phyloP scores from a whole-genome alignment of 2,113 vertebrate species.

The Gymnogyps californianus region DNA sequence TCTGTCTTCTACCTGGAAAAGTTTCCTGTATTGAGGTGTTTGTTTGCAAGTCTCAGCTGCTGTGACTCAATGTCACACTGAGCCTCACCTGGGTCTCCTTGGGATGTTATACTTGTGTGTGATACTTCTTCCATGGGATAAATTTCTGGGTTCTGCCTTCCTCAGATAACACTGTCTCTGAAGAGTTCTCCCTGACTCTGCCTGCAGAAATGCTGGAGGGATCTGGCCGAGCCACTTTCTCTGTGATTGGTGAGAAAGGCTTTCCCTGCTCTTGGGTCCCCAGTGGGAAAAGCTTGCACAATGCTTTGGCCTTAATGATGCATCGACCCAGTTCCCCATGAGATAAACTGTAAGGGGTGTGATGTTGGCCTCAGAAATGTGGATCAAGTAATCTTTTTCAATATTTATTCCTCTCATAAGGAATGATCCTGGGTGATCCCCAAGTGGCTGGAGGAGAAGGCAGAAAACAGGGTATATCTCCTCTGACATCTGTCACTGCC shows the following conservation, averaged over 20 bases:
- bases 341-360: background rate
- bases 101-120: background rate
- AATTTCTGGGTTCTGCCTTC: background rate
- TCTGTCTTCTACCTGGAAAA: background rate
- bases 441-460: background rate
- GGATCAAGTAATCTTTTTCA: background rate
- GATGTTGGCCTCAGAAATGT: background rate
- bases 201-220: slow-evolving; percentile 44
- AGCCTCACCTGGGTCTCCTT: background rate
- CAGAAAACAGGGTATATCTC: background rate
- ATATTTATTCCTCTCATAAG: background rate
- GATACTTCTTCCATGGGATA: background rate
- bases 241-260: slow-evolving; percentile 44
- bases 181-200: slow-evolving; percentile 52
- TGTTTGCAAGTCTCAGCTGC: background rate
- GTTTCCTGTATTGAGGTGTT: background rate
- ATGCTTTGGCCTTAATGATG: background rate
- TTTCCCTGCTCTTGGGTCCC: background rate
- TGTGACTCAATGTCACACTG: background rate
- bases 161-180: slow-evolving; percentile 32
- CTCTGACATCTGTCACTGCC: background rate
- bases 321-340: background rate
- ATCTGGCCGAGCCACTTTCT: slow-evolving; percentile 31
- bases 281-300: background rate
- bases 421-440: background rate